Base-by-base conservation (phyloP, 2,797 vertebrate genomes). In the Bucorvus abyssinicus region DNA sequence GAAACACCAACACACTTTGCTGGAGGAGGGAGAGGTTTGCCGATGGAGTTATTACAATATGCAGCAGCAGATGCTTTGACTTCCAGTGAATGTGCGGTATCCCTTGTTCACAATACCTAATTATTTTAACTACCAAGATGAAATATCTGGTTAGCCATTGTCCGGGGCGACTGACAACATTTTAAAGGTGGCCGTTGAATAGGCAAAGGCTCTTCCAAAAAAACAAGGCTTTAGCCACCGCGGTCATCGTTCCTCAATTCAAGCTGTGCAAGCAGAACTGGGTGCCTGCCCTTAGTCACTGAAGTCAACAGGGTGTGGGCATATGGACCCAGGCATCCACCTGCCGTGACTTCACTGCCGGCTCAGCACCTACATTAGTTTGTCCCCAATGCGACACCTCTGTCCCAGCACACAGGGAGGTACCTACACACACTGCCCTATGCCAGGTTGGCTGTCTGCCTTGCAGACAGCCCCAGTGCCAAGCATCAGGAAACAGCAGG, bases 401-500 rank as follows among this genome's bases (percentile, higher is more conserved):
- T 95, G 59, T 82, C 77, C 88, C 71, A 56, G 91, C 87, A 78
- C 75, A 83, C 42, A 59, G 69, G 79, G 81, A 94, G 89, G 77
- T 90, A 93, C 93, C 89, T 83, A 70, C 45, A 61, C 45, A 55
- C 23, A 18, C 44, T 64, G 65, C 75, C 76, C 65, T 68, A 53
- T 23, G 76, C 82, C 90, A 92, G 86, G 86, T 82, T 68, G 85
- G 74, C 92, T 83, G 89, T 84, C 68, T 15, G 69, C 94, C 83
- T 89, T 40, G 64, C 90, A 93, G 76, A 70, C 22, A 86, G 84
- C 55, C 60, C 83, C 87, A 78, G 87, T 14, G 71, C 21, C 50
- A 85, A 95, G 83, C 92, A 95, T 81, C 79, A 92, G 79, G 89
- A 91, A 95, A 56, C 10, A 2, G 90, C 36, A 92, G 95, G 94